Base-by-base conservation (phyloP, 2,113 vertebrate species). In the Callithrix jacchus region DNA sequence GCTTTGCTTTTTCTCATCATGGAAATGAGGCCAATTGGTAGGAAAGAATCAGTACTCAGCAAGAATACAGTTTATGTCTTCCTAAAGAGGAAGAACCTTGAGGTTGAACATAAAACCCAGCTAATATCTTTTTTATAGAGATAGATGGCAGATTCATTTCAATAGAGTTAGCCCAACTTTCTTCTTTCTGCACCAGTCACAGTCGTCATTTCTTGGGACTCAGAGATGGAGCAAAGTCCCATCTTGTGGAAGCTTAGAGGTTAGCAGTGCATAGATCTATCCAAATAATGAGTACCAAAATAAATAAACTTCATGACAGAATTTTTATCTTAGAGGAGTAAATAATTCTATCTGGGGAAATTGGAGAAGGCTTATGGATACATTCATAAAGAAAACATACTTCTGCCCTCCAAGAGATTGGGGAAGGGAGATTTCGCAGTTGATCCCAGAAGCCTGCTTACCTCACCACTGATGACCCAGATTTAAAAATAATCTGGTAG, bases 401-500 rank as follows among this genome's bases (percentile, higher is more conserved):
- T 77, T 90, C 61, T 89, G 56, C 30, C 64, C 68, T 42, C 37
- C 42, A 52, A 84, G 74, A 64, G 61, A 84, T 90, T 95, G 35
- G 37, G 45, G 68, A 68, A 81, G 94, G 45, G 56, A 89, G 37
- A 54, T 54, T 92, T 40, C 90, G 27, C 58, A 61, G 66, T 68
- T 82, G 58, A 90, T 92, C 89, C 61, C 86, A 81, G 54, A 91
- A 95, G 17, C 70, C 94, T 93, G 35, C 84, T 95, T 82, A 47
- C 97, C 93, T 98, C 94, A 89, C 58, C 94, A 79, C 85, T 85
- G 81, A 91, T 96, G 96, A 97, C 97, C 97, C 96, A 97, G 95
- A 98, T 96, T 94, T 96, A 97, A 93, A 97, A 98, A 97, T 97
- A 93, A 91, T 97, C 89, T 97, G 98, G 89, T 97, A 97, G 96